Evolutionary conservation across 1,140 invertebrate species (phyloP).

Genomic region (Lethocerus indicus): DNA sequence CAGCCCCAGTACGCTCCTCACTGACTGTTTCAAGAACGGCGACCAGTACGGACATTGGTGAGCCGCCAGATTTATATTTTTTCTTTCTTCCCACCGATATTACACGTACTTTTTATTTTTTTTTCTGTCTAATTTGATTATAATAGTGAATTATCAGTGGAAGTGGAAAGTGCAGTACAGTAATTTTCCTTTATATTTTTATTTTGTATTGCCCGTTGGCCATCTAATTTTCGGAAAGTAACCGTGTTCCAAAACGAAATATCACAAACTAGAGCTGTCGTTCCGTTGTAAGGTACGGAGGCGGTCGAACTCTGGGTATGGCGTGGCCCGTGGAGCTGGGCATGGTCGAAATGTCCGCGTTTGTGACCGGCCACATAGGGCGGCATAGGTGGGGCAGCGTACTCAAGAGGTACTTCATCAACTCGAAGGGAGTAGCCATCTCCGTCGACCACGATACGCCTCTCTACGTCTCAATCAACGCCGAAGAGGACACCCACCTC

Average conservation of each 20-base stretch:
- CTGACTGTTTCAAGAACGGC: conserved; percentile 56
- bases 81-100: too few species aligned
- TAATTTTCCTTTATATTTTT: too few species aligned
- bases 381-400: conserved; percentile 59
- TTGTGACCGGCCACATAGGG: conserved; percentile 59
- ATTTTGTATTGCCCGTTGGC: too few species aligned
- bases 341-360: conserved; percentile 51
- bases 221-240: too few species aligned
- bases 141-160: too few species aligned
- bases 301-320: conserved; percentile 54
- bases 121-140: too few species aligned
- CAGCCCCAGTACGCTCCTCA: conserved; percentile 37
- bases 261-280: not conserved
- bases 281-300: conserved; percentile 50
- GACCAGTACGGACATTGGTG: conserved; percentile 21
- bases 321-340: conserved; percentile 63
- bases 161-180: too few species aligned
- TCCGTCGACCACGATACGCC: conserved; percentile 58
- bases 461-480: conserved; percentile 57
- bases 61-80: too few species aligned
- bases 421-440: conserved; percentile 65
- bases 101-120: too few species aligned
- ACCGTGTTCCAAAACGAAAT: too few species aligned
- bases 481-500: conserved; percentile 27
- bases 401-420: conserved; percentile 65